phyloP scores from a whole-genome alignment of 2,888 invertebrate species.

The Drosophila paramelanica region DNA sequence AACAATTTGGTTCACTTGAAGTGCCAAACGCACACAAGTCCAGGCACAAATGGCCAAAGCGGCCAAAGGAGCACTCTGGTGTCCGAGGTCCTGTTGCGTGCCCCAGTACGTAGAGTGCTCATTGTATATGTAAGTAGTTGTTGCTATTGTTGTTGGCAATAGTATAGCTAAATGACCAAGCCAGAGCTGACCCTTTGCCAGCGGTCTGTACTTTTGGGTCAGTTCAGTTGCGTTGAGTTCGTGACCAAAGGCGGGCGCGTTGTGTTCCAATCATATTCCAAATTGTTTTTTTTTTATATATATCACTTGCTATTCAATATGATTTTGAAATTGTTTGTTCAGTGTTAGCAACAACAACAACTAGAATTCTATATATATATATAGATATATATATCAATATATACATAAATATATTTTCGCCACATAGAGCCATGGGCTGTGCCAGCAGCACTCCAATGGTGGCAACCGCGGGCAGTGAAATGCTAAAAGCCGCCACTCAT shows the following conservation, averaged over 20 bases:
- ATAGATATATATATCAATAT: conserved; percentile 18
- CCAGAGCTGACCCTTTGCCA: conserved; percentile 56
- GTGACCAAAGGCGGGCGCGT: conserved; percentile 77
- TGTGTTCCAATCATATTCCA: conserved; percentile 47
- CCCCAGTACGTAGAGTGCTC: conserved; percentile 39
- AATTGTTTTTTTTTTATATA: conserved; percentile 23
- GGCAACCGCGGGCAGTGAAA: conserved; percentile 83
- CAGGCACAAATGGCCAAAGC: conserved; percentile 30
- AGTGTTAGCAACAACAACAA: conserved; percentile 5
- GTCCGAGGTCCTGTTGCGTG: conserved; percentile 69
- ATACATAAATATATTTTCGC: conserved; percentile 7
- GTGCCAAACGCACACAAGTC: conserved; percentile 68
- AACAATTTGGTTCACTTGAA: conserved; percentile 74
- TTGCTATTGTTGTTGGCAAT: conserved; percentile 9
- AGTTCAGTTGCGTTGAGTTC: conserved; percentile 79
- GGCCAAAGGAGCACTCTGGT: conserved; percentile 4
- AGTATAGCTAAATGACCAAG: conserved; percentile 49
- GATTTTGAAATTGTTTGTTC: conserved; percentile 44
- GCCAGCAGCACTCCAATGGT: conserved; percentile 83
- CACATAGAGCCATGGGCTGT: conserved; percentile 76
- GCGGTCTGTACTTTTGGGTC: conserved; percentile 60
- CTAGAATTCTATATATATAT: conserved; percentile 29
- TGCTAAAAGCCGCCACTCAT: conserved; percentile 82
- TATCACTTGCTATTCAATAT: conserved; percentile 37
- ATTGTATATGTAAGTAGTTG: conserved; percentile 21